Percentiles rank a stretch among this genome's conserved stretches.
Conservation (phyloP, 2,888 invertebrate genomes). For the Apomyelois bistriatella region DNA sequence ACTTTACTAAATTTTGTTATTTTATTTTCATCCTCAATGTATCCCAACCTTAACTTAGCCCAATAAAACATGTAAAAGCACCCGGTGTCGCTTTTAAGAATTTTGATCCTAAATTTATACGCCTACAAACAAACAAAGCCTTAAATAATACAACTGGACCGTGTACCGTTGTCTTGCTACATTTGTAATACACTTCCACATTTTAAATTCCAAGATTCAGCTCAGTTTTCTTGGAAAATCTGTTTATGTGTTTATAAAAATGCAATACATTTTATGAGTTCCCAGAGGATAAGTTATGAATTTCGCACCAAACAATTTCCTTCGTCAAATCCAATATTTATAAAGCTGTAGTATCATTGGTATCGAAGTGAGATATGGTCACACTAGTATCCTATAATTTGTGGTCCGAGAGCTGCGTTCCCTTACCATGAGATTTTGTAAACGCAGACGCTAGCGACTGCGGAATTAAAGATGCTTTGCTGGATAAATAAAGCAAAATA, state of each 20-base stretch:
- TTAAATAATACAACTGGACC: neutral
- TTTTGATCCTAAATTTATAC: slow-evolving; percentile 1
- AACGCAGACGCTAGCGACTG: too few species aligned
- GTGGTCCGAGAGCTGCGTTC: too few species aligned
- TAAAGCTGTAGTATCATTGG: too few species aligned
- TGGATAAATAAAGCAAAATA: too few species aligned
- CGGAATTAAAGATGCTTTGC: too few species aligned
- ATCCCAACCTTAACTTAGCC: neutral
- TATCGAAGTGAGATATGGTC: too few species aligned
- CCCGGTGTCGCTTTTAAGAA: slow-evolving; percentile 1
- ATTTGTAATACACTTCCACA: neutral
- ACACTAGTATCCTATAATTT: too few species aligned
- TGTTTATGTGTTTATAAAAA: neutral
- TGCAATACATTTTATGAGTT: neutral
- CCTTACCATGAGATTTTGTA: too few species aligned
- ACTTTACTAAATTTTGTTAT: too few species aligned
- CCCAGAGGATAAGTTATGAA: neutral
- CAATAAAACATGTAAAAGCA: slow-evolving; percentile 8
- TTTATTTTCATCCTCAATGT: neutral
- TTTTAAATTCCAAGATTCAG: neutral
- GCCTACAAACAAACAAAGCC: neutral
- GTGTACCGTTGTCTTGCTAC: neutral
- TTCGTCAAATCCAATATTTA: too few species aligned
- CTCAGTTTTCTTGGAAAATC: neutral
- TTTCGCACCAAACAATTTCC: neutral